Percentiles rank a stretch among this genome's conserved stretches.
Evolutionary conservation across 2,797 vertebrate genomes (phyloP).

Genomic region (Huso huso): DNA sequence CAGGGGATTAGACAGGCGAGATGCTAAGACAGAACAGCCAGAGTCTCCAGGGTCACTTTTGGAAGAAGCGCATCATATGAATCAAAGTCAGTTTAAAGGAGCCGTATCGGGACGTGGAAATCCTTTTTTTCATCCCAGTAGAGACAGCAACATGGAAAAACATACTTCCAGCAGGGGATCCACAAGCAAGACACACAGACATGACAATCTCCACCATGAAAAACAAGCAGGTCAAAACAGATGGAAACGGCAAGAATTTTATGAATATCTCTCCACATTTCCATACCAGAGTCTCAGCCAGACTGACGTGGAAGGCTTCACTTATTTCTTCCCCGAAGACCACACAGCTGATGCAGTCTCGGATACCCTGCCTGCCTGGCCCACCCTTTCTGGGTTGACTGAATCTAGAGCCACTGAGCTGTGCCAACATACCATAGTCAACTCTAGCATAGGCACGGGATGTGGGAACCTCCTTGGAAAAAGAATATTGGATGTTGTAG

Average conservation of each 20-base stretch:
- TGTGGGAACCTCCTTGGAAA: slow-evolving; percentile 58
- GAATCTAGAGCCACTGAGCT: slow-evolving; percentile 39
- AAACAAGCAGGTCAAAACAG: slow-evolving; percentile 22
- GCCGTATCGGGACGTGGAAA: not conserved
- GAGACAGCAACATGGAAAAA: slow-evolving; percentile 21
- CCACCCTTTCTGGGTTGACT: slow-evolving; percentile 66
- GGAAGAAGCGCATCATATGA: slow-evolving; percentile 11
- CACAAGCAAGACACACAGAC: slow-evolving; percentile 1
- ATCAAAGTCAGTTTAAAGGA: slow-evolving; percentile 20
- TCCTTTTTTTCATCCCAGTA: slow-evolving; percentile 15
- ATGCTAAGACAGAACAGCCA: slow-evolving; percentile 18
- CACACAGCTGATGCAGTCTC: slow-evolving; percentile 44
- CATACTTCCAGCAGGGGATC: slow-evolving; percentile 10
- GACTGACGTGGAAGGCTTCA: slow-evolving; percentile 50
- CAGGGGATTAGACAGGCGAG: slow-evolving; percentile 35
- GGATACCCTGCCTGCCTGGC: slow-evolving; percentile 54
- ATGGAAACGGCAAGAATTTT: slow-evolving; percentile 44
- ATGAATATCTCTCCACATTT: slow-evolving; percentile 39
- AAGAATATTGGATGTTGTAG: slow-evolving; percentile 33
- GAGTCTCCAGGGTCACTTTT: slow-evolving; percentile 19
- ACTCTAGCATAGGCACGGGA: slow-evolving; percentile 63
- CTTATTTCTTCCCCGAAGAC: slow-evolving; percentile 83
- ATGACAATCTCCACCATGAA: slow-evolving; percentile 7
- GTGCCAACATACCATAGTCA: slow-evolving; percentile 58
- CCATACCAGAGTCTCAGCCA: slow-evolving; percentile 59